These are phyloP conservation scores for Spodoptera frugiperda DNA, from an alignment of 1,140 invertebrate species.

Conservation along the genomic window DNA sequence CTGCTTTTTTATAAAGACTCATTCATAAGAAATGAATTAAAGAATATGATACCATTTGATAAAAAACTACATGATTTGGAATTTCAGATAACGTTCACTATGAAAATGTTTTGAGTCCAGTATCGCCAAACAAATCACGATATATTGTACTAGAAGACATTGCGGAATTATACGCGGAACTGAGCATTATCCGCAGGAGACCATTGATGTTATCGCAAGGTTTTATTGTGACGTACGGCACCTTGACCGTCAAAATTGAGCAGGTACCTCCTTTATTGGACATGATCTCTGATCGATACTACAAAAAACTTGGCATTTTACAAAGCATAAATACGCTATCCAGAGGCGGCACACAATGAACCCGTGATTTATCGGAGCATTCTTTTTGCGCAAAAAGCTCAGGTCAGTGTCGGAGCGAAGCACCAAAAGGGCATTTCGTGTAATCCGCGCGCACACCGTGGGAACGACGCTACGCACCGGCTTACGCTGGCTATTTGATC, in stretches of 20 bases:
- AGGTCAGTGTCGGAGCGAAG: slow-evolving; percentile 79
- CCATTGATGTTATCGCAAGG: slow-evolving; percentile 71
- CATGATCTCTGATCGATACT: slow-evolving; percentile 69
- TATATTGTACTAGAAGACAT: slow-evolving; percentile 14
- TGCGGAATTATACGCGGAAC: slow-evolving; percentile 74
- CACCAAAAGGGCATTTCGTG: slow-evolving; percentile 82
- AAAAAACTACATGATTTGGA: neutral
- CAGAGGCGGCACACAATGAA: slow-evolving; percentile 72
- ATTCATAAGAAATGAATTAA: too few species aligned
- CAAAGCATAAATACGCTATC: slow-evolving; percentile 71
- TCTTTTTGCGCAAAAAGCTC: slow-evolving; percentile 82
- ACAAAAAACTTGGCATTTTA: slow-evolving; percentile 73
- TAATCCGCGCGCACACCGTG: slow-evolving; percentile 78
- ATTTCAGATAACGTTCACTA: neutral
- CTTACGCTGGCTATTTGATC: slow-evolving; percentile 38
- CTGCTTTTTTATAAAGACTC: too few species aligned
- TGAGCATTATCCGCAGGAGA: slow-evolving; percentile 62
- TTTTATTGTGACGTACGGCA: slow-evolving; percentile 81
- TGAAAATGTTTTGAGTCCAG: neutral
- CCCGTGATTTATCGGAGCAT: slow-evolving; percentile 79
- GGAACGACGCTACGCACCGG: slow-evolving; percentile 62
- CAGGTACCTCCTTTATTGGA: slow-evolving; percentile 79
- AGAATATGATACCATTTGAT: neutral
- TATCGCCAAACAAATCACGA: slow-evolving; percentile 25
- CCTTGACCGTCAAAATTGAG: slow-evolving; percentile 80